A percentile compares a stretch with the other conserved stretches of the same genome.
phyloP scores from a whole-genome alignment of 2,888 invertebrate species.

The Molorchus minor region DNA sequence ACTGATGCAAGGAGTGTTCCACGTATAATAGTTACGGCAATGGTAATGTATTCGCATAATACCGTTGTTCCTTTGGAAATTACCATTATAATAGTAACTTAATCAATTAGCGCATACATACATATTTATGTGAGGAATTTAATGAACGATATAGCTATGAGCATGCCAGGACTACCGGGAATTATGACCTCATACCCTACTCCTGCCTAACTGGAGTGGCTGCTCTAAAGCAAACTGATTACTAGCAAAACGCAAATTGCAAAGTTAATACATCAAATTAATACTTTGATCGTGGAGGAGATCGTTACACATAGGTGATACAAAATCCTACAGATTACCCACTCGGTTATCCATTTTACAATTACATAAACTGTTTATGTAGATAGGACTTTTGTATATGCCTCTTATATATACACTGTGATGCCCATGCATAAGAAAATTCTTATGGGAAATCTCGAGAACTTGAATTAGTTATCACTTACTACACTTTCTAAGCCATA shows the following conservation, averaged over 20 bases:
- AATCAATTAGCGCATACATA: conserved; percentile 14
- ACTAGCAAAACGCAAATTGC: conserved; percentile 31
- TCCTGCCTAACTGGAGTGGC: conserved; percentile 1
- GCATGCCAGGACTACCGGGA: conserved; percentile 8
- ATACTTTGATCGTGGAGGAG: conserved; percentile 32
- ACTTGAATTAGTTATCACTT: no score
- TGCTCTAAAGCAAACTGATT: conserved; percentile 9
- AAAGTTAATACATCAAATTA: conserved; percentile 27
- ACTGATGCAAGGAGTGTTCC: background rate
- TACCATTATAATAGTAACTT: conserved; percentile 6
- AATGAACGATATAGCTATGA: conserved; percentile 3
- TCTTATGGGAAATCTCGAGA: no score
- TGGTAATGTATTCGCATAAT: background rate
- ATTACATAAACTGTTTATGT: conserved; percentile 30
- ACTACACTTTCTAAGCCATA: no score
- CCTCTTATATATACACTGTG: background rate
- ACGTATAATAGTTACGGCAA: background rate
- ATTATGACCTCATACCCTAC: conserved; percentile 14
- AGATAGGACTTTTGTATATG: conserved; percentile 8
- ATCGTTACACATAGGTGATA: conserved; percentile 35
- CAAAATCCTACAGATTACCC: no score
- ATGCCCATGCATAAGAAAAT: no score
- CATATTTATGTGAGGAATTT: conserved; percentile 15
- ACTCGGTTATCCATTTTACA: conserved; percentile 35
- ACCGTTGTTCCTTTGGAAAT: background rate